These are phyloP conservation scores for Ceyx cyanopectus DNA, from an alignment of 2,113 vertebrate genomes.

Conservation along the genomic window DNA sequence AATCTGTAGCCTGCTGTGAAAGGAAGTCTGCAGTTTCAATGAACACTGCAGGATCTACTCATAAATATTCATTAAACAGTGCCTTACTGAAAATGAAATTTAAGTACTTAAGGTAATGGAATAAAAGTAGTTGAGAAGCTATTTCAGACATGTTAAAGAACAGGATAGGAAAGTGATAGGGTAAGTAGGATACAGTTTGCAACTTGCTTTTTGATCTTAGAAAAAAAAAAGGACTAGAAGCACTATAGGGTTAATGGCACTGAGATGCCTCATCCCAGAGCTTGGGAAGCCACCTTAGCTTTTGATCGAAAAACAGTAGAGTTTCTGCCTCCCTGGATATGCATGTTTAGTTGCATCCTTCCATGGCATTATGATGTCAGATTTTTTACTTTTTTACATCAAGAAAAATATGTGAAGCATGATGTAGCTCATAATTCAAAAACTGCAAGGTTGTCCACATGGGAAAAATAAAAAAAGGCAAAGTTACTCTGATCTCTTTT, in stretches of 20 bases:
- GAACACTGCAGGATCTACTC: constrained; percentile 74
- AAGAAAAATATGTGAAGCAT: neutral
- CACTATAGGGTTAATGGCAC: neutral
- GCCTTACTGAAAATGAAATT: constrained; percentile 81
- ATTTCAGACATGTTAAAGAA: constrained; percentile 49
- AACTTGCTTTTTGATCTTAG: neutral
- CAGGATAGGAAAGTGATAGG: constrained; percentile 11
- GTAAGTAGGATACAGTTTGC: neutral
- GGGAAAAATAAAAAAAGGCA: neutral
- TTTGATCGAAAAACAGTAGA: neutral
- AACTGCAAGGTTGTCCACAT: neutral
- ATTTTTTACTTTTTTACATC: neutral
- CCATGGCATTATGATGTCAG: neutral
- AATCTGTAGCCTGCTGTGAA: constrained; percentile 76
- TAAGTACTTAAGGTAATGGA: constrained; percentile 80
- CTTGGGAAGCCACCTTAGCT: neutral
- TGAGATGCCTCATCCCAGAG: neutral
- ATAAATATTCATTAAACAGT: constrained; percentile 84
- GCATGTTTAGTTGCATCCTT: neutral
- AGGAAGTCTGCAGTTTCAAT: constrained; percentile 72
- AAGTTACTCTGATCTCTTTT: neutral
- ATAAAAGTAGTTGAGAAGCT: constrained; percentile 69
- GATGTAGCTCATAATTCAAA: neutral
- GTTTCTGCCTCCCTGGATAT: neutral
- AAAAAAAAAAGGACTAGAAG: constrained; percentile 7